Evolutionary conservation across 2,797 vertebrate species (phyloP).

Genomic region (Distichodus sexfasciatus): DNA sequence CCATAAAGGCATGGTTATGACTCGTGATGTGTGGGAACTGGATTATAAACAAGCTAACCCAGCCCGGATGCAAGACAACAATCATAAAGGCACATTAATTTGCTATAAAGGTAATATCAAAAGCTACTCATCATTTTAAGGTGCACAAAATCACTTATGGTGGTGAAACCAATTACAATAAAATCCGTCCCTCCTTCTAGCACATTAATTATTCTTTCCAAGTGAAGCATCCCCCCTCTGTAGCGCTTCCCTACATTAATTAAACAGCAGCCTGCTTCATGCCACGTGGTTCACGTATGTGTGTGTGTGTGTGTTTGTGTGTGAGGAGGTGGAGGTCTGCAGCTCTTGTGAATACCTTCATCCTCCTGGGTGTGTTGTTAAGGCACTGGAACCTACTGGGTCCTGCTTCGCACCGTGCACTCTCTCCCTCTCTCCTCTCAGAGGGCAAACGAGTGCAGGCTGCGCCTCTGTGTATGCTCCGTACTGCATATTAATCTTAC

Average conservation of each 20-base stretch:
- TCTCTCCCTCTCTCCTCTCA: neutral
- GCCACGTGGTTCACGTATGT: conserved; percentile 34
- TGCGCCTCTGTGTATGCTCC: neutral
- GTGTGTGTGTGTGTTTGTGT: conserved; percentile 30
- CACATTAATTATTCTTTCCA: too few species aligned
- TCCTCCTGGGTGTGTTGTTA: conserved; percentile 65
- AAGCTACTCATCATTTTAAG: too few species aligned
- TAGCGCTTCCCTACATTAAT: neutral
- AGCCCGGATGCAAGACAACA: too few species aligned
- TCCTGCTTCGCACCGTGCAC: conserved; percentile 69
- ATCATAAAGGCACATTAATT: too few species aligned
- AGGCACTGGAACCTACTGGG: conserved; percentile 60
- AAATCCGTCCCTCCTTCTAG: too few species aligned
- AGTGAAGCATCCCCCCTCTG: too few species aligned
- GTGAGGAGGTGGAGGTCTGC: conserved; percentile 37
- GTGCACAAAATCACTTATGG: too few species aligned
- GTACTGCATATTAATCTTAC: neutral
- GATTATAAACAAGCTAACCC: too few species aligned
- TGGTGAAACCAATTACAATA: too few species aligned
- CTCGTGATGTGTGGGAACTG: too few species aligned
- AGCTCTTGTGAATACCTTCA: conserved; percentile 40
- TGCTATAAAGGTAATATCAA: too few species aligned
- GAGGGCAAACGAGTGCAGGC: neutral
- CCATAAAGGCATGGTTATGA: too few species aligned
- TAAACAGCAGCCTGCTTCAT: neutral